phyloP scores from a whole-genome alignment of 2,113 vertebrate species.

The Gymnocephalus cernua region DNA sequence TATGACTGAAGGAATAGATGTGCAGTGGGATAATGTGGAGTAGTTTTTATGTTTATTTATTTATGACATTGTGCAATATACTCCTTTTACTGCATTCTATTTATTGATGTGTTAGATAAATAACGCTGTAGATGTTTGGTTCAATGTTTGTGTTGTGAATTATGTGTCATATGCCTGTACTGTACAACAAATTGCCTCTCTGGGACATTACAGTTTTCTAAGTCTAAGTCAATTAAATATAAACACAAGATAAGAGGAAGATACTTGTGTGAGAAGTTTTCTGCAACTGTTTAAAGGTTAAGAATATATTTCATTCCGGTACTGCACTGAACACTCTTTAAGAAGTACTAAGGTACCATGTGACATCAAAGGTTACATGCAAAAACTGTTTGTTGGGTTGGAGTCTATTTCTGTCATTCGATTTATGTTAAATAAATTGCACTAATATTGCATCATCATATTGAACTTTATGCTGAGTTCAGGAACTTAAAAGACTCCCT shows the following conservation, averaged over 20 bases:
- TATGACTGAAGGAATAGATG: too few species aligned
- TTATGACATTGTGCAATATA: too few species aligned
- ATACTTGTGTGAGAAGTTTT: background rate
- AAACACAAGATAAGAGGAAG: background rate
- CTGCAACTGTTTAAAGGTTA: conserved; percentile 13
- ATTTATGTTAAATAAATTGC: conserved; percentile 31
- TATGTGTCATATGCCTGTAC: too few species aligned
- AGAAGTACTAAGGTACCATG: conserved; percentile 12
- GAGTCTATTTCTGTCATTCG: background rate
- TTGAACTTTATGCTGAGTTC: conserved; percentile 15
- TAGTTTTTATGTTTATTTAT: too few species aligned
- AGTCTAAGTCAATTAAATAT: background rate
- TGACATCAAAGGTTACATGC: conserved; percentile 14
- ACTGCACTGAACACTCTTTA: conserved; percentile 30
- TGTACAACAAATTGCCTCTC: too few species aligned
- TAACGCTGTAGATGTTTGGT: too few species aligned
- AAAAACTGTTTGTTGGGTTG: background rate
- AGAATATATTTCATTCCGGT: background rate
- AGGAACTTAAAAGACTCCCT: background rate
- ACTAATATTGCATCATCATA: background rate
- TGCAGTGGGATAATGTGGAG: too few species aligned
- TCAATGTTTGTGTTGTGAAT: too few species aligned
- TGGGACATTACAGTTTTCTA: too few species aligned
- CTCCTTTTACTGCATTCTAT: too few species aligned
- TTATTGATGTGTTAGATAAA: too few species aligned